Base-by-base conservation (phyloP, 2,797 vertebrate species). In the Acanthurus tractus region DNA sequence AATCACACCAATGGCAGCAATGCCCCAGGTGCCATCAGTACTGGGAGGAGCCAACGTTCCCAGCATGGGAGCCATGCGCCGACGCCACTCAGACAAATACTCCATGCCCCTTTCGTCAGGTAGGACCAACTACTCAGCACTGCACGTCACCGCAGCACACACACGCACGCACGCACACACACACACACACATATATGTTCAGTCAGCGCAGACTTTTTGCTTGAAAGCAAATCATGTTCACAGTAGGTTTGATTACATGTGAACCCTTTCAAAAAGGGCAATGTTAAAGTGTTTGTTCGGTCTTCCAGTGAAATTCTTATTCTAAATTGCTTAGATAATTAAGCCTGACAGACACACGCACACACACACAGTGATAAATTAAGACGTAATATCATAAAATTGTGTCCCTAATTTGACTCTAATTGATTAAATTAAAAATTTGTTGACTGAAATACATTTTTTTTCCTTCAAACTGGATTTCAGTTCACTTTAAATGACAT, bases 81-180 rank as follows among this genome's bases (percentile, higher is more conserved):
- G 98, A 94, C 96, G 98, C 92, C 98, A 99, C 96, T 97, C 97
- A 69, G 98, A 99, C 95, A 99, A 99, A 94, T 99, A 98, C 95
- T 97, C 97, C 95, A 97, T 99, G 95, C 94, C 97, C 87, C 96
- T 99, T 93, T 98, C 98, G 95, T 98, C 98, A 96, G 98, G 98
- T 99, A 92, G 92, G 96, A 89, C 85, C 84, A 92, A 92, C 91
- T 92, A 92, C 92, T 82, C 85, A 89, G 87, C 86, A 1, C 75
- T 56, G 36, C 58, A 74, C 59, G 10, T 8, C 5, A 63, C 29
- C 29, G 29, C 29, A 34, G 29, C 55, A 74, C 83, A 29, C 11
- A 58, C 13, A 50, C 42, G 62, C 42, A 61, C 58, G 18, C 40
- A 65, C 23, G 54, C 36, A 65, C 23, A 5, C 42, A 61, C 58